These are phyloP conservation scores for Sebastolobus altivelis DNA, from an alignment of 2,797 vertebrate genomes.

Conservation along the genomic window DNA sequence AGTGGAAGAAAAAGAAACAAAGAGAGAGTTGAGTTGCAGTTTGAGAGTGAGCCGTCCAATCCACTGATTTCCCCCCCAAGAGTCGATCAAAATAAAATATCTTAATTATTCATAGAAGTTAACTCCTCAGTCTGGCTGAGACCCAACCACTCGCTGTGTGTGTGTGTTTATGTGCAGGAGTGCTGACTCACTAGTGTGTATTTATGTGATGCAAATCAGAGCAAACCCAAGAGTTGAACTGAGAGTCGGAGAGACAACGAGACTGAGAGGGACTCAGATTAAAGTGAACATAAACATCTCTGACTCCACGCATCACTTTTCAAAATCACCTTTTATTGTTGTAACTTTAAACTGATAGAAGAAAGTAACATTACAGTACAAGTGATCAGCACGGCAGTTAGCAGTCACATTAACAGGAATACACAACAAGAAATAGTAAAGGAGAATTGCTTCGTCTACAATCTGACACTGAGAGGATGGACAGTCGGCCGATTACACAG, in stretches of 20 bases:
- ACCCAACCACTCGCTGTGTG: background rate
- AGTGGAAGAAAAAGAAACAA: background rate
- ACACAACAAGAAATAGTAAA: background rate
- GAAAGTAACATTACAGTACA: background rate
- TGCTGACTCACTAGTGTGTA: slow-evolving; percentile 43
- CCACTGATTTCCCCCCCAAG: slow-evolving; percentile 46
- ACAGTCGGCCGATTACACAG: background rate
- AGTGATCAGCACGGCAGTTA: background rate
- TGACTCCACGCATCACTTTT: too few species aligned
- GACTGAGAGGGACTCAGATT: background rate
- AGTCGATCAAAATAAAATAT: slow-evolving; percentile 41
- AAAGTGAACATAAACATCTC: slow-evolving; percentile 3
- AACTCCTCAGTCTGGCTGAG: slow-evolving; percentile 26
- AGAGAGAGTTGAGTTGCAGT: background rate
- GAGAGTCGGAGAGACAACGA: background rate
- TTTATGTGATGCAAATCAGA: slow-evolving; percentile 49
- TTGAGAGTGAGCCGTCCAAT: slow-evolving; percentile 2
- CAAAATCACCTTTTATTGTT: too few species aligned
- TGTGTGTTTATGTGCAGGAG: background rate
- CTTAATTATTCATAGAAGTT: slow-evolving; percentile 55
- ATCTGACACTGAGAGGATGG: background rate
- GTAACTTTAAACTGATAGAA: too few species aligned
- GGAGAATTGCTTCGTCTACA: background rate
- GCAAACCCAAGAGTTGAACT: slow-evolving; percentile 3
- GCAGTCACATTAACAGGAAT: background rate